These are phyloP conservation scores for Drosophila guanche DNA, from an alignment of 1,140 invertebrate genomes.

Conservation along the genomic window DNA sequence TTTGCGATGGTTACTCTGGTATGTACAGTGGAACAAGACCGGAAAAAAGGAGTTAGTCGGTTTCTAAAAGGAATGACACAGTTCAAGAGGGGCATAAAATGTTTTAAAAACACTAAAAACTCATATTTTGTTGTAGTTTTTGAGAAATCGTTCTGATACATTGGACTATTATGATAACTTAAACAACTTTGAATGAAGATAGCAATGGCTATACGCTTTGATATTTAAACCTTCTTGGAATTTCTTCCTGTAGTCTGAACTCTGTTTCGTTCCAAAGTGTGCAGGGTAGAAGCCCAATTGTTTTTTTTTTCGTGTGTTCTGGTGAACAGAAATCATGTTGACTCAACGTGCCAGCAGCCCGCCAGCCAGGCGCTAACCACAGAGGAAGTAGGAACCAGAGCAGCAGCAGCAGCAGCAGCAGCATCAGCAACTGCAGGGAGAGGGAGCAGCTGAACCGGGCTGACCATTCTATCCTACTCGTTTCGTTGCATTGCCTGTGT, in stretches of 20 bases:
- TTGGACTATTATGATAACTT: too few species aligned
- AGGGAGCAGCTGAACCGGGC: conserved; percentile 10
- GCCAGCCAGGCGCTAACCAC: conserved; percentile 37
- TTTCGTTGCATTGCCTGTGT: conserved; percentile 20
- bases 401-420: conserved; percentile 12
- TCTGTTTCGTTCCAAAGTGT: too few species aligned
- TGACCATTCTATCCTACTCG: conserved; percentile 12
- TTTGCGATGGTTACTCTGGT: conserved; percentile 16
- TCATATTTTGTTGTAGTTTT: too few species aligned
- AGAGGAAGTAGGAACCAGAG: conserved; percentile 19
- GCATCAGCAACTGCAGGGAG: conserved; percentile 23
- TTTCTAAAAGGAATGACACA: too few species aligned
- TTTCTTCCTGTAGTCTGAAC: too few species aligned
- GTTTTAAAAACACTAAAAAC: too few species aligned
- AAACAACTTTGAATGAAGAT: too few species aligned
- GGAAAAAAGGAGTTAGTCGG: too few species aligned
- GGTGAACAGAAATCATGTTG: conserved; percentile 58
- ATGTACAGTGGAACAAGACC: conserved; percentile 19
- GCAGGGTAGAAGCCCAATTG: not conserved
- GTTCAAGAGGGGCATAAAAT: too few species aligned
- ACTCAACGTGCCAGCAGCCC: conserved; percentile 59
- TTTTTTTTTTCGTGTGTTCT: conserved; percentile 15
- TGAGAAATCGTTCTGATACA: too few species aligned
- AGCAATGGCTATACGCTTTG: too few species aligned
- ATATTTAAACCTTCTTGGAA: too few species aligned